Evolutionary conservation across 64 coral and sea anemone species (phyloP), one percentile per base, ranked within the genome.

Genomic region (Stichodactyla helianthus): DNA sequence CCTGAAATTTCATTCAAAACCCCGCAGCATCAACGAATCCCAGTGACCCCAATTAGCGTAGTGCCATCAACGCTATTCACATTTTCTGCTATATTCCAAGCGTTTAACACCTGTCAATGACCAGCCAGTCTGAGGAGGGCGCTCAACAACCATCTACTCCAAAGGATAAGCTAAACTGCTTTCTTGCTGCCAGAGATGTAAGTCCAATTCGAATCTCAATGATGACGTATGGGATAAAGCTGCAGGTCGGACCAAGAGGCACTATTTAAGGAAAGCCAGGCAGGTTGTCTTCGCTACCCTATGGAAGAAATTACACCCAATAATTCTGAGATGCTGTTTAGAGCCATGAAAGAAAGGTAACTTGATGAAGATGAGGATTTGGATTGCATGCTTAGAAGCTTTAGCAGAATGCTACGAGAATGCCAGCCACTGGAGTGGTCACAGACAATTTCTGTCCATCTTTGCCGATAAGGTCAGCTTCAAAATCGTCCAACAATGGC

Each of bases 181-280:
- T 88, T 84, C 91, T 92, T 79, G 91, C 86, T 51, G 19, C 91
- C 44, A 85, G 91, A 92, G 91, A 92, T 55, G 68, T 92, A n/a
- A 92, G 91, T 59, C 91, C 86, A 8, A 83, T 92, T 83, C 19
- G 86, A 60, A 84, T 86, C 54, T 50, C 86, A 56, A 92, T 92
- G 91, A 85, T 15, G 7, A 92, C 59, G 9, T 31, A 51, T 92
- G 91, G 91, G 59, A 85, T 88, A 67, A 59, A 85, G 91, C 86
- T 51, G 64, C 91, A 64, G 86, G 26, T 5, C 86, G 86, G 55
- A 88, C 86, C n/a, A 83, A 93, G n/a, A n/a, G n/a, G n/a, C n/a
- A n/a, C n/a, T n/a, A n/a, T n/a, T n/a, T n/a, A n/a, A n/a, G n/a
- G n/a, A n/a, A n/a, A n/a, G n/a, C n/a, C n/a, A n/a, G n/a, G n/a